phyloP scores from a whole-genome alignment of 2,797 vertebrate species.

The Rhinoraja longicauda region DNA sequence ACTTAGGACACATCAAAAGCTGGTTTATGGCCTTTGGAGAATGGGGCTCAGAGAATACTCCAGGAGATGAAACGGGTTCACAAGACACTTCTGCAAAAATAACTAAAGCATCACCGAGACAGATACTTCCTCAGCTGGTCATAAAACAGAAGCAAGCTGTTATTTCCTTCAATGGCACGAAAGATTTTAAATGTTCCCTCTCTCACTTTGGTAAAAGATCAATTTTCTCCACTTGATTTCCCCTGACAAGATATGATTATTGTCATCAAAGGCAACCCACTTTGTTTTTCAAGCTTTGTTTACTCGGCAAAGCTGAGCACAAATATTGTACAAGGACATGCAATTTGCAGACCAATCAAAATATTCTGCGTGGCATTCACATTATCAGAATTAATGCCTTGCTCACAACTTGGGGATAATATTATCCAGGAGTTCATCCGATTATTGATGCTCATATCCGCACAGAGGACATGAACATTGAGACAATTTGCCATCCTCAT shows the following conservation, averaged over 20 bases:
- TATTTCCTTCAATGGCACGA: background rate
- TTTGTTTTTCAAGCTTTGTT: background rate
- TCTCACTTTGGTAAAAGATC: background rate
- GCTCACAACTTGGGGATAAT: background rate
- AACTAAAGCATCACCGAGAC: background rate
- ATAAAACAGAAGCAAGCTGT: background rate
- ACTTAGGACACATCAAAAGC: constrained; percentile 2
- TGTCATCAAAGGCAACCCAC: background rate
- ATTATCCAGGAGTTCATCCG: background rate
- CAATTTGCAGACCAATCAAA: background rate
- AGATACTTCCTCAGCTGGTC: background rate
- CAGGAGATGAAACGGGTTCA: background rate
- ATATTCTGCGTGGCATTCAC: background rate
- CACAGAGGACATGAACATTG: background rate
- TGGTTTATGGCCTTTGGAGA: background rate
- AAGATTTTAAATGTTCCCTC: background rate
- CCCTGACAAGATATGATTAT: background rate
- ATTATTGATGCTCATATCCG: background rate
- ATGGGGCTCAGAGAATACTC: background rate
- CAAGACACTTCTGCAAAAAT: background rate
- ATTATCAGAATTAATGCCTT: background rate
- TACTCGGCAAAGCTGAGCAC: background rate
- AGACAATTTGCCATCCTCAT: background rate
- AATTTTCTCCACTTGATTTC: background rate
- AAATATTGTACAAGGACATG: background rate